Conservation (phyloP, 2,888 invertebrate genomes). For the Anorthoa munda region DNA sequence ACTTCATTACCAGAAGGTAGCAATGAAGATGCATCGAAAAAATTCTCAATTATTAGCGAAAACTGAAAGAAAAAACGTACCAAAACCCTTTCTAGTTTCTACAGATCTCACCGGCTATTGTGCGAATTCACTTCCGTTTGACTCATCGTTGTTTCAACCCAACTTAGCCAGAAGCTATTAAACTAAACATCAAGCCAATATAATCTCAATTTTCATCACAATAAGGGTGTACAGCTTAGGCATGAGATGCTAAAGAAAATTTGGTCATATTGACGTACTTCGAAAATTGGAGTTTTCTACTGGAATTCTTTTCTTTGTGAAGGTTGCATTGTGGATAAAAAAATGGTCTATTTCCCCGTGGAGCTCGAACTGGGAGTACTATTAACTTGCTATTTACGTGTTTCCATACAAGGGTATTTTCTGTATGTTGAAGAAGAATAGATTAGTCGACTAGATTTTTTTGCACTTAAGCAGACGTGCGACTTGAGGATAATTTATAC, state of each 20-base stretch:
- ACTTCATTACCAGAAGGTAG: background rate
- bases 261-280: constrained; percentile 55
- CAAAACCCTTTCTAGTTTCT: constrained; percentile 38
- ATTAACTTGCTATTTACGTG: constrained; percentile 24
- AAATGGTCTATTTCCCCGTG: constrained; percentile 47
- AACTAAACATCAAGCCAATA: constrained; percentile 3
- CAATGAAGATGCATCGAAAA: constrained; percentile 34
- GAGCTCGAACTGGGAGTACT: constrained; percentile 3
- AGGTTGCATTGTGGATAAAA: constrained; percentile 56
- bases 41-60: constrained; percentile 21
- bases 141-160: constrained; percentile 36
- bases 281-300: constrained; percentile 59
- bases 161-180: background rate
- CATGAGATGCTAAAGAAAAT: background rate
- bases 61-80: constrained; percentile 42
- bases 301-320: constrained; percentile 44
- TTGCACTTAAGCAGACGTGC: background rate
- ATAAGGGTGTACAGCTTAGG: background rate
- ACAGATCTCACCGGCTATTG: constrained; percentile 53
- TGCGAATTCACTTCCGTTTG: constrained; percentile 54
- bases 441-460: background rate
- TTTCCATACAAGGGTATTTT: constrained; percentile 3
- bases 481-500: background rate
- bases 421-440: background rate
- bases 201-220: background rate